Evolutionary conservation across 2,888 invertebrate species (phyloP).

Genomic region (Amblyteles armatorius): DNA sequence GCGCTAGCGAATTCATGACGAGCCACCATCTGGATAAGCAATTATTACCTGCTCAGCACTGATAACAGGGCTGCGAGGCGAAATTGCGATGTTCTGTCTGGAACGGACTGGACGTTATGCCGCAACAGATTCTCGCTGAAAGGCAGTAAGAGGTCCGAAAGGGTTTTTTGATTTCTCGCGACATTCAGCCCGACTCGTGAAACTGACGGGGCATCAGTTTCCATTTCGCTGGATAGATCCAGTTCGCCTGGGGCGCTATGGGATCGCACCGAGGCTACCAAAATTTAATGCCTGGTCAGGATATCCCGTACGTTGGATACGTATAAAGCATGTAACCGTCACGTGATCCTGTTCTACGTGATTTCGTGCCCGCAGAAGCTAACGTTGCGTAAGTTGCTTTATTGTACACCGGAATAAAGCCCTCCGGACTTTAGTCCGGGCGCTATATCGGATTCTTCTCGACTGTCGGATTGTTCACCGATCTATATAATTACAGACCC

Average conservation of each 20-base stretch:
- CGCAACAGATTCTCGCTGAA: background rate
- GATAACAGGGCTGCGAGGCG: slow-evolving; percentile 32
- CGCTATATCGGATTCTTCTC: background rate
- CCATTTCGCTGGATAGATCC: background rate
- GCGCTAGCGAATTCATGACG: slow-evolving; percentile 48
- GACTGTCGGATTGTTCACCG: slow-evolving; percentile 32
- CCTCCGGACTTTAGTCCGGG: background rate
- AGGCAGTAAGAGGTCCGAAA: background rate
- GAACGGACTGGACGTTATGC: background rate
- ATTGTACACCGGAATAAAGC: background rate
- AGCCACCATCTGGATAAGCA: slow-evolving; percentile 54
- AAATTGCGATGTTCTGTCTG: background rate
- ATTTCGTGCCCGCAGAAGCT: background rate
- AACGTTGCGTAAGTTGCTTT: background rate
- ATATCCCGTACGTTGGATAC: slow-evolving; percentile 2
- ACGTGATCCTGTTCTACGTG: background rate
- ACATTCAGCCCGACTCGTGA: background rate
- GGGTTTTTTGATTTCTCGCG: slow-evolving; percentile 2
- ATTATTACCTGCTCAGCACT: slow-evolving; percentile 55
- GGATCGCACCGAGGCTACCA: background rate
- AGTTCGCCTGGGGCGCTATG: background rate
- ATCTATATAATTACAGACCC: slow-evolving; percentile 33
- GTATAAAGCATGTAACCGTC: slow-evolving; percentile 10
- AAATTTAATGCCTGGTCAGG: background rate
- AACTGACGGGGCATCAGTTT: background rate